These are phyloP conservation scores for Cryptocheilus praepositus DNA, from an alignment of 2,888 invertebrate genomes.

Conservation along the genomic window DNA sequence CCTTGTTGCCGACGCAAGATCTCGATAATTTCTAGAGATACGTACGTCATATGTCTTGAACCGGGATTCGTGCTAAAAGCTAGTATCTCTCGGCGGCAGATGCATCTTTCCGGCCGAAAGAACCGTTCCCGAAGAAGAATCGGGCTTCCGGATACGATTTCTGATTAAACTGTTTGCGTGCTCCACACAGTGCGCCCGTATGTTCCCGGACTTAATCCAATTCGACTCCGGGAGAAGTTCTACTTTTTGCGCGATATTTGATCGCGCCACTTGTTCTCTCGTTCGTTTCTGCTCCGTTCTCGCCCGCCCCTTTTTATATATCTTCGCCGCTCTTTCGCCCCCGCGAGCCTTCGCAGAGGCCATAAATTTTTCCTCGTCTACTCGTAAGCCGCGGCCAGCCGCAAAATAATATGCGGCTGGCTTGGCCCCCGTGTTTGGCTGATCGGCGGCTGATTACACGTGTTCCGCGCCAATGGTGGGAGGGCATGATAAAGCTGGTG, in stretches of 20 bases:
- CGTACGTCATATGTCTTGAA: too few relatives aligned
- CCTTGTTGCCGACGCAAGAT: too few relatives aligned
- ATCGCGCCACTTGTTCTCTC: constrained; percentile 44
- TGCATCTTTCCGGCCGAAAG: too few relatives aligned
- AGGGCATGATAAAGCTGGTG: constrained; percentile 69
- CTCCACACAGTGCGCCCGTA: constrained; percentile 53
- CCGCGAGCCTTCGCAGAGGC: constrained; percentile 8
- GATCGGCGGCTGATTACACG: constrained; percentile 74
- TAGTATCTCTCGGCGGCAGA: too few relatives aligned
- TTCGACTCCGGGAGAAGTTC: constrained; percentile 35
- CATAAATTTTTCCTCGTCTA: constrained; percentile 55
- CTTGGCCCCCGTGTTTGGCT: constrained; percentile 67
- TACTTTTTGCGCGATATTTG: constrained; percentile 53
- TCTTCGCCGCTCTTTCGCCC: neutral
- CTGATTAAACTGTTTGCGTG: constrained; percentile 56
- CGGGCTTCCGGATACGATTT: constrained; percentile 51
- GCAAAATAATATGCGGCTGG: constrained; percentile 69
- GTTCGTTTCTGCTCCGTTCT: constrained; percentile 49
- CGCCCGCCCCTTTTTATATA: neutral
- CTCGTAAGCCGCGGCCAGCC: constrained; percentile 51
- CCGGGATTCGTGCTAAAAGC: too few relatives aligned
- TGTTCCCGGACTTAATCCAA: constrained; percentile 57
- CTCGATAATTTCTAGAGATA: too few relatives aligned
- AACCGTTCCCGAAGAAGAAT: constrained; percentile 31
- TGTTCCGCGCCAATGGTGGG: constrained; percentile 66